These are phyloP conservation scores for Drosophila kuntzei DNA, from an alignment of 2,888 invertebrate genomes.

Conservation along the genomic window DNA sequence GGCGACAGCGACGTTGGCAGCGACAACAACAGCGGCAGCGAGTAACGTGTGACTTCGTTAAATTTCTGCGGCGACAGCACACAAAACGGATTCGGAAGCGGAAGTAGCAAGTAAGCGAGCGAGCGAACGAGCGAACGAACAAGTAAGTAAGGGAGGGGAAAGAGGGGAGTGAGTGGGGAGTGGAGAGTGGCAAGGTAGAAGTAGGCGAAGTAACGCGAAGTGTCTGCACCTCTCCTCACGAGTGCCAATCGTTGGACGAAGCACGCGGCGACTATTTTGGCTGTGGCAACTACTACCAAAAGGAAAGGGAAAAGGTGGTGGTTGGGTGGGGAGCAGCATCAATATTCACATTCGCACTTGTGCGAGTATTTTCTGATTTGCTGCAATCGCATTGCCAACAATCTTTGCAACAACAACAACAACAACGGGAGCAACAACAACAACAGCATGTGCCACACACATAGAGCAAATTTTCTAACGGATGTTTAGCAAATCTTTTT, in stretches of 20 bases:
- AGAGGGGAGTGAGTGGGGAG: background rate
- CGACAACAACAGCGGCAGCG: conserved; percentile 60
- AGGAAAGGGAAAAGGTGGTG: background rate
- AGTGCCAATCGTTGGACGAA: conserved; percentile 43
- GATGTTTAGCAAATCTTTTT: conserved; percentile 77
- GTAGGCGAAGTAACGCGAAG: conserved; percentile 75
- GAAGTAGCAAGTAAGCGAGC: conserved; percentile 81
- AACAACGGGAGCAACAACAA: conserved; percentile 36
- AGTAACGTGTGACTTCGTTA: conserved; percentile 80
- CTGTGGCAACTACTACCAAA: conserved; percentile 30
- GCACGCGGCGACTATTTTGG: conserved; percentile 28
- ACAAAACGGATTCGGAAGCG: conserved; percentile 81
- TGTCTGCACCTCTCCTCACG: conserved; percentile 53
- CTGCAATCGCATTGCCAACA: conserved; percentile 70
- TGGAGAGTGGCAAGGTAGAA: conserved; percentile 25
- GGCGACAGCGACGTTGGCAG: conserved; percentile 36
- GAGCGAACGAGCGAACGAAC: conserved; percentile 46
- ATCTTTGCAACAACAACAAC: conserved; percentile 59
- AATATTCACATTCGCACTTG: conserved; percentile 82
- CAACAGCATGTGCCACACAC: conserved; percentile 17
- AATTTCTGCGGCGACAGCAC: conserved; percentile 82
- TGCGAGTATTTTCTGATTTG: conserved; percentile 80
- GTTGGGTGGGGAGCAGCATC: conserved; percentile 40
- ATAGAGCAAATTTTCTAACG: conserved; percentile 65
- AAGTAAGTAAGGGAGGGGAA: conserved; percentile 9